phyloP scores from a whole-genome alignment of 2,113 vertebrate species.

The Dissostichus mawsoni region DNA sequence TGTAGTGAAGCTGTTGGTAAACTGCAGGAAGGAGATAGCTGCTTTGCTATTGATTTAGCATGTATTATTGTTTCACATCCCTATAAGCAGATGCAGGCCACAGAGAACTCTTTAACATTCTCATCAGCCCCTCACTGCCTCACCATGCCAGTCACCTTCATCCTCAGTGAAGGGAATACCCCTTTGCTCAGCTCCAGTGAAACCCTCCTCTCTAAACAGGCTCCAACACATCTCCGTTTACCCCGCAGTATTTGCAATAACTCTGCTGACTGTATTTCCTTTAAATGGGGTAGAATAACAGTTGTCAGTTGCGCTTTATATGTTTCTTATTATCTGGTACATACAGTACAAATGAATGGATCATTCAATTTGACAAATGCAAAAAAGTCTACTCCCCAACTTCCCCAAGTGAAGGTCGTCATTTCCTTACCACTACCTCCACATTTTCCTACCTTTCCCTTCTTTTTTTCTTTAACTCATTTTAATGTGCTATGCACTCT shows the following conservation, averaged over 20 bases:
- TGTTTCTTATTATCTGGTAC: not conserved
- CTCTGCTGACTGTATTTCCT: constrained; percentile 12
- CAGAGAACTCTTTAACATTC: constrained; percentile 63
- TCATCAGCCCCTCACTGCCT: constrained; percentile 59
- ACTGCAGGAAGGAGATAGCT: constrained; percentile 2
- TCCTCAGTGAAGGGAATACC: constrained; percentile 61
- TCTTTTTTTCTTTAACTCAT: constrained; percentile 59
- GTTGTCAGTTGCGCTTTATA: not conserved
- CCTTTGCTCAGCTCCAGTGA: constrained; percentile 25
- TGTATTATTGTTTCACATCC: constrained; percentile 5
- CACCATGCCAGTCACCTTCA: constrained; percentile 44
- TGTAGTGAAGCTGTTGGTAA: not conserved
- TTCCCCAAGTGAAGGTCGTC: constrained; percentile 35
- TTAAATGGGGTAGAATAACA: not conserved
- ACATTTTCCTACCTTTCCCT: constrained; percentile 35
- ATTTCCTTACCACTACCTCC: constrained; percentile 37
- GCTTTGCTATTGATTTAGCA: not conserved
- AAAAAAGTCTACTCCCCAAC: not conserved
- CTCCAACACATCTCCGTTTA: constrained; percentile 32
- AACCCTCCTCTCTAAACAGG: constrained; percentile 19
- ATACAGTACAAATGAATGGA: not conserved
- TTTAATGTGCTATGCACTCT: constrained; percentile 77
- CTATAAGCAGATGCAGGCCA: constrained; percentile 1
- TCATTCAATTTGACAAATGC: not conserved
- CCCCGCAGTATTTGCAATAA: constrained; percentile 39